Evolutionary conservation across 2,113 vertebrate genomes (phyloP).

Genomic region (Atractosteus spatula): DNA sequence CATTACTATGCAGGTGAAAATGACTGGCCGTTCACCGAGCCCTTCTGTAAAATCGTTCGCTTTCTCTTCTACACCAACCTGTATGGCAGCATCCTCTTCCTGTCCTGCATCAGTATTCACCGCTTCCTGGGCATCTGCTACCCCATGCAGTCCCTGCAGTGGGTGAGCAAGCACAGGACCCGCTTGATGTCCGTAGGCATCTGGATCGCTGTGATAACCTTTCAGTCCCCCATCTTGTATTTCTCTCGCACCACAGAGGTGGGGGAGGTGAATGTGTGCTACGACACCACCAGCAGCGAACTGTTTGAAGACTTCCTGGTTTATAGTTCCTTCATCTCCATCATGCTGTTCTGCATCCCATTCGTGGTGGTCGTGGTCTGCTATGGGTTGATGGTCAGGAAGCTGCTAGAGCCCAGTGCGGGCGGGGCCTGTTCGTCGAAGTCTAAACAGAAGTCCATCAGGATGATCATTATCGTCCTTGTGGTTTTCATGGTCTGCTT

Average conservation of each 20-base stretch:
- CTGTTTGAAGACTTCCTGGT: conserved; percentile 82
- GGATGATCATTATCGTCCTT: conserved; percentile 89
- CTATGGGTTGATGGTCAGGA: conserved; percentile 81
- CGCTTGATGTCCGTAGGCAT: conserved; percentile 64
- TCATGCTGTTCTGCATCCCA: conserved; percentile 81
- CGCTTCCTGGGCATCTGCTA: conserved; percentile 86
- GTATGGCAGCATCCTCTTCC: conserved; percentile 92
- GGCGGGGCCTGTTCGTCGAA: conserved; percentile 56
- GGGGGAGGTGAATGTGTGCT: conserved; percentile 63
- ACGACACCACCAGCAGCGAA: conserved; percentile 83
- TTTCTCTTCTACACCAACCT: conserved; percentile 96
- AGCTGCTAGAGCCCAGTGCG: conserved; percentile 68
- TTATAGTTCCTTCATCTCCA: conserved; percentile 82
- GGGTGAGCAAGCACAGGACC: conserved; percentile 76
- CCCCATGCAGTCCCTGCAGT: conserved; percentile 78
- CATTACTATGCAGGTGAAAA: conserved; percentile 86
- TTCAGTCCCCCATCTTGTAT: conserved; percentile 83
- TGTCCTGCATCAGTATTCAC: conserved; percentile 91
- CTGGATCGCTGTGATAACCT: conserved; percentile 75
- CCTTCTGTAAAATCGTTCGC: conserved; percentile 86
- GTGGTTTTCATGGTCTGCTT: conserved; percentile 86
- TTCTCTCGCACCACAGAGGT: conserved; percentile 76
- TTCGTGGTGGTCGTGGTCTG: conserved; percentile 84
- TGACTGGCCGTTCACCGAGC: conserved; percentile 87
- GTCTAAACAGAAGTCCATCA: conserved; percentile 87